Conservation (phyloP, 1,140 invertebrate species). For the Dreissena polymorpha region DNA sequence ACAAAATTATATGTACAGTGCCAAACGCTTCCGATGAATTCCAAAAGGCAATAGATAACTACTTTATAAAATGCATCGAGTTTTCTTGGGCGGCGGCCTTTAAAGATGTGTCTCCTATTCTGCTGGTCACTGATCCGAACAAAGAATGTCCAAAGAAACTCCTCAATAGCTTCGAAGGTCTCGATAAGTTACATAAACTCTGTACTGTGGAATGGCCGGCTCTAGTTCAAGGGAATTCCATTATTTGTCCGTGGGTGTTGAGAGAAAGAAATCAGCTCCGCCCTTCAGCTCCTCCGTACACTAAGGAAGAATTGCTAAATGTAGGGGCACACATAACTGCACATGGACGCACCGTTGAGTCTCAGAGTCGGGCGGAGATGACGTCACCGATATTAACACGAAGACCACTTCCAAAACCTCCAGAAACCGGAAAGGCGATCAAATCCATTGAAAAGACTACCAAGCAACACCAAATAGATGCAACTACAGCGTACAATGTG, state of each 20-base stretch:
- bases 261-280: background rate
- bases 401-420: too few relatives aligned
- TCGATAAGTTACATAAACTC: background rate
- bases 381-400: too few relatives aligned
- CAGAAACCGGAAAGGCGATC: too few relatives aligned
- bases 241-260: constrained; percentile 7
- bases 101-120: background rate
- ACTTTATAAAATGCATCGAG: constrained; percentile 37
- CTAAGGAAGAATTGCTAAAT: too few relatives aligned
- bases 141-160: constrained; percentile 29
- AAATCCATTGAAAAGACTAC: too few relatives aligned
- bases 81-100: constrained; percentile 38
- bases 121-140: constrained; percentile 4
- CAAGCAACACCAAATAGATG: too few relatives aligned
- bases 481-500: too few relatives aligned
- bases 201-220: constrained; percentile 39
- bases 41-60: background rate
- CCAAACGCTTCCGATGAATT: too few relatives aligned
- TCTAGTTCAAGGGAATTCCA: constrained; percentile 2
- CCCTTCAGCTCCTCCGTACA: background rate
- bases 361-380: background rate
- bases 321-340: background rate
- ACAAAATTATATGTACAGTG: too few relatives aligned
- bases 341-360: background rate
- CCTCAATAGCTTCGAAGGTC: background rate